A percentile compares a stretch with the other conserved stretches of the same genome.
These are phyloP conservation scores for Cydia fagiglandana DNA, from an alignment of 1,140 invertebrate species.

Conservation along the genomic window DNA sequence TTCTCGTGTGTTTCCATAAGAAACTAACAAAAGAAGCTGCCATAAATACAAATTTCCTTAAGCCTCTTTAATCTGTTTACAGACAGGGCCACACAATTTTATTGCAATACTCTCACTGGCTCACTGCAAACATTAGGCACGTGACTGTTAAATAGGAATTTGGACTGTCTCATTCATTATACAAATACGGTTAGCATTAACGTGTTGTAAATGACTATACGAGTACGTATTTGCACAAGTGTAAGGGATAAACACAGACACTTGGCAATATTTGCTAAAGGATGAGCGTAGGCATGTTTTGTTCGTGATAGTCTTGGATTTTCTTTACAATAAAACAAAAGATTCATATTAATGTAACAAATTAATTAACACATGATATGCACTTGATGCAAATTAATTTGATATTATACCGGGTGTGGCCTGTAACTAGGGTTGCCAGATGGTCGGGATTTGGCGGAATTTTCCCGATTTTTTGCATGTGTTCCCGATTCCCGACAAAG, in stretches of 20 bases:
- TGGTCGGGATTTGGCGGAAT: too few species aligned
- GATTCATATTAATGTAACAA: background rate
- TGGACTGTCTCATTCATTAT: background rate
- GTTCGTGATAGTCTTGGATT: slow-evolving; percentile 18
- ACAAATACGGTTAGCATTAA: slow-evolving; percentile 2
- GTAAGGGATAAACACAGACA: background rate
- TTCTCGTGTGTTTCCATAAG: too few species aligned
- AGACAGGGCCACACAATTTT: background rate
- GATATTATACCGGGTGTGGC: too few species aligned
- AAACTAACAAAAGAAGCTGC: too few species aligned
- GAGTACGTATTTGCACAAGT: background rate
- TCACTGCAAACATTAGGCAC: background rate
- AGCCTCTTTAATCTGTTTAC: background rate
- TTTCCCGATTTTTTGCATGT: too few species aligned
- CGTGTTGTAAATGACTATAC: background rate
- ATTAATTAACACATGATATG: too few species aligned
- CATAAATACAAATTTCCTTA: too few species aligned
- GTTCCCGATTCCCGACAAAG: too few species aligned
- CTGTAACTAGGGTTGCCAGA: too few species aligned
- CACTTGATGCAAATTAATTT: too few species aligned
- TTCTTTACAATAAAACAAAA: background rate
- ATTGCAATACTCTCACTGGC: background rate
- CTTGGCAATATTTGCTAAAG: slow-evolving; percentile 1
- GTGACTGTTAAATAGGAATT: background rate
- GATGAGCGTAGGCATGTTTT: slow-evolving; percentile 19